Evolutionary conservation across 2,113 vertebrate species (phyloP).

Genomic region (Silurus asotus): DNA sequence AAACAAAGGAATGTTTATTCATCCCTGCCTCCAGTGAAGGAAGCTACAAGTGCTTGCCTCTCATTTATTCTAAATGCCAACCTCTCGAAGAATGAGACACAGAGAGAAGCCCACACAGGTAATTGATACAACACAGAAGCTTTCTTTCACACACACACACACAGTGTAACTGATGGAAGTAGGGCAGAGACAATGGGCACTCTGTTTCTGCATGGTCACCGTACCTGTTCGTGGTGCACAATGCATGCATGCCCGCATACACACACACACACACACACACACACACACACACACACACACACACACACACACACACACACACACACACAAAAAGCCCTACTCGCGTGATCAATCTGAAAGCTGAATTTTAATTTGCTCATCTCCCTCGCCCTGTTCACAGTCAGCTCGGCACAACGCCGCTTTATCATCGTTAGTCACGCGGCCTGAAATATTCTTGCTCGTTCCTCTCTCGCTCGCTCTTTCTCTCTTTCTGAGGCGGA

Average conservation of each 20-base stretch:
- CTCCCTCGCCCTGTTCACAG: not conserved
- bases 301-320: not conserved
- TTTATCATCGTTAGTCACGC: not conserved
- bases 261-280: not conserved
- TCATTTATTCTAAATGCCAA: slow-evolving; percentile 55
- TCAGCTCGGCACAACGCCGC: not conserved
- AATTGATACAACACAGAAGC: slow-evolving; percentile 32
- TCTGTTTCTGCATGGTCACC: slow-evolving; percentile 36
- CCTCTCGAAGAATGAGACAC: slow-evolving; percentile 54
- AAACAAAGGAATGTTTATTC: slow-evolving; percentile 67
- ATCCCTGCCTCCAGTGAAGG: slow-evolving; percentile 60
- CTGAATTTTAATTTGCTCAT: not conserved
- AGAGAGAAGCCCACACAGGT: slow-evolving; percentile 45
- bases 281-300: not conserved
- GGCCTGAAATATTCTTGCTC: not conserved
- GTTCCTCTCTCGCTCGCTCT: not conserved
- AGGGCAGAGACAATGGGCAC: slow-evolving; percentile 32
- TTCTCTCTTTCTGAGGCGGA: not conserved
- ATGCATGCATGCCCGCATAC: not conserved
- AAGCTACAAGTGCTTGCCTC: slow-evolving; percentile 25
- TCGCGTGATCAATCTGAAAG: not conserved
- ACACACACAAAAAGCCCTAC: not conserved
- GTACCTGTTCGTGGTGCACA: not conserved
- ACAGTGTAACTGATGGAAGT: slow-evolving; percentile 6
- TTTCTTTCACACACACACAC: slow-evolving; percentile 35